A percentile compares a stretch with the other conserved stretches of the same genome.
phyloP scores from a whole-genome alignment of 2,797 vertebrate species.

The Nannoperca obscura region DNA sequence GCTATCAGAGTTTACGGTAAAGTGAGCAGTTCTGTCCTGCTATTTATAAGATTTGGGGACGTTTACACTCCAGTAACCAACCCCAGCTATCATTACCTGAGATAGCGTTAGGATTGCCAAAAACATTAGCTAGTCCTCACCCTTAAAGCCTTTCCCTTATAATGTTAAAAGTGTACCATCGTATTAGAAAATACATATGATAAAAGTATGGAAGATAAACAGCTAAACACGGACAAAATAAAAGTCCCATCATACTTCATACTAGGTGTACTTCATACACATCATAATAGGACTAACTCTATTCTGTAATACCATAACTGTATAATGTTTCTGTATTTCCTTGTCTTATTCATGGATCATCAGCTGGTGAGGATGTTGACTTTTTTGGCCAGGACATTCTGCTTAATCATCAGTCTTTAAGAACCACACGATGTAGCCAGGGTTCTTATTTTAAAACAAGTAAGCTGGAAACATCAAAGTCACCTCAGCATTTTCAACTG shows the following conservation, averaged over 20 bases:
- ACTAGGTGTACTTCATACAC: too few relatives aligned
- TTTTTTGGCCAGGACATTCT: too few relatives aligned
- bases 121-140: not conserved
- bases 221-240: not conserved
- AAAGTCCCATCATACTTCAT: not conserved
- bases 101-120: not conserved
- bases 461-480: not conserved
- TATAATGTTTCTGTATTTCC: not conserved
- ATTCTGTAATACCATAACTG: too few relatives aligned
- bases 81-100: not conserved
- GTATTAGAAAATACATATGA: not conserved
- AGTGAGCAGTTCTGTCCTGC: not conserved
- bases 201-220: not conserved
- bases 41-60: not conserved
- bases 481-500: not conserved
- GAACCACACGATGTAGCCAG: too few relatives aligned
- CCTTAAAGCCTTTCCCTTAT: slow-evolving; percentile 2
- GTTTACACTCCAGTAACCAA: not conserved
- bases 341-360: not conserved
- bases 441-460: not conserved
- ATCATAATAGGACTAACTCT: too few relatives aligned
- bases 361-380: not conserved
- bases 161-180: not conserved
- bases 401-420: too few relatives aligned
- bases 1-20: not conserved